Percentiles rank a stretch among this genome's conserved stretches.
Evolutionary conservation across 2,113 vertebrate species (phyloP).

Genomic region (Chloebia gouldiae): DNA sequence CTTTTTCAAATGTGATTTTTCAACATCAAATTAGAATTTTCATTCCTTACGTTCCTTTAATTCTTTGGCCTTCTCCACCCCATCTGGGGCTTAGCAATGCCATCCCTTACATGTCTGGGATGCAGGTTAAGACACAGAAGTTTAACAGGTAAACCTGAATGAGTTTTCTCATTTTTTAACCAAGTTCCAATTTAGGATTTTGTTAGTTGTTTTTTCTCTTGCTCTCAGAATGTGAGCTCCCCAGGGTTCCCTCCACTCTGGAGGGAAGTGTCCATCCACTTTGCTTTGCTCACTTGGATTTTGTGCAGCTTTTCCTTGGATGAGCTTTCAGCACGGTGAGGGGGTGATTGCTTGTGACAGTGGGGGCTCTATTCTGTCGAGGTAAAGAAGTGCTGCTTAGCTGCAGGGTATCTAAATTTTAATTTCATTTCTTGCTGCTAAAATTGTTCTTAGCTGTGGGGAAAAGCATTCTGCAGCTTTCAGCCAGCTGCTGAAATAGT

Average conservation of each 20-base stretch:
- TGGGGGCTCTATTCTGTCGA: background rate
- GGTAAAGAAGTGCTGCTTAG: background rate
- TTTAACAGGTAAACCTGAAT: background rate
- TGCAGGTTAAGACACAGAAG: background rate
- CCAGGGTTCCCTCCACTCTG: background rate
- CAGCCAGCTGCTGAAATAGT: background rate
- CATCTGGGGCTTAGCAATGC: accelerated
- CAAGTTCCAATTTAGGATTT: background rate
- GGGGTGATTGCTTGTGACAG: background rate
- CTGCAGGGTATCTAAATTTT: background rate
- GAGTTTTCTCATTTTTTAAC: background rate
- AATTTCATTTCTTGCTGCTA: background rate
- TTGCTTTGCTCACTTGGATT: background rate
- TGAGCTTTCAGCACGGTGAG: accelerated
- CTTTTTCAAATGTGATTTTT: background rate
- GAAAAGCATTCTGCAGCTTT: background rate
- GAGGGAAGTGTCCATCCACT: background rate
- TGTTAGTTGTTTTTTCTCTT: background rate
- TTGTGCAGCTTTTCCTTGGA: background rate
- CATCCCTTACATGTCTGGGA: background rate
- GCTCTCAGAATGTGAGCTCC: background rate
- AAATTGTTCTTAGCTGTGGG: background rate
- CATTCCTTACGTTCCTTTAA: background rate
- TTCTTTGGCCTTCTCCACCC: background rate
- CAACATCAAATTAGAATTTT: background rate